Evolutionary conservation across 2,797 vertebrate genomes (phyloP).

Genomic region (Sebastes kiyomatsui): DNA sequence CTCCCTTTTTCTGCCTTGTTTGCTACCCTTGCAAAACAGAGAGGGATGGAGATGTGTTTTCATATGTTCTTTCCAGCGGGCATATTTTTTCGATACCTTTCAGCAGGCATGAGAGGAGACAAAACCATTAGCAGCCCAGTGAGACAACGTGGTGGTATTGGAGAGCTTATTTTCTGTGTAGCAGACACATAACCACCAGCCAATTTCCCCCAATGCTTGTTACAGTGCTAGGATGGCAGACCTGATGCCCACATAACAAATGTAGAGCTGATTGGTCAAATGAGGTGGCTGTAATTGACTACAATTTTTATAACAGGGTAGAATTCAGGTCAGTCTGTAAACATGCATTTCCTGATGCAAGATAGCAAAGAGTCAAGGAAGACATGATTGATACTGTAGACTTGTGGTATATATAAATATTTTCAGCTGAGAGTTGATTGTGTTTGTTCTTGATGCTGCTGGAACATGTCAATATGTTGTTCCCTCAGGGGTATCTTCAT

Average conservation of each 20-base stretch:
- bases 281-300: conserved; percentile 40
- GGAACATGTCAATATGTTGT: conserved; percentile 1
- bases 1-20: conserved; percentile 15
- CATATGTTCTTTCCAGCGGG: not conserved
- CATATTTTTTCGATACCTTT: conserved; percentile 47
- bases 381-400: not conserved
- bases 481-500: not conserved
- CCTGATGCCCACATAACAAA: conserved; percentile 41
- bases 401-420: not conserved
- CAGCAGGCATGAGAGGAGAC: conserved; percentile 35
- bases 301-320: conserved; percentile 17
- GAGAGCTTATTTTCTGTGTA: conserved; percentile 55
- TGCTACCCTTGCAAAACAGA: conserved; percentile 6
- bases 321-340: conserved; percentile 5
- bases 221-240: conserved; percentile 11
- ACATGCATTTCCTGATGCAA: not conserved
- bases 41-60: not conserved
- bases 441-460: not conserved
- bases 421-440: not conserved
- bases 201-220: conserved; percentile 50
- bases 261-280: conserved; percentile 39
- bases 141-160: conserved; percentile 42
- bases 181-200: conserved; percentile 32
- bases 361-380: not conserved
- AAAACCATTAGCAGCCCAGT: conserved; percentile 55